Percentiles rank a stretch among this genome's conserved stretches.
phyloP scores from a whole-genome alignment of 1,140 invertebrate species.

The Diachasmimorpha longicaudata region DNA sequence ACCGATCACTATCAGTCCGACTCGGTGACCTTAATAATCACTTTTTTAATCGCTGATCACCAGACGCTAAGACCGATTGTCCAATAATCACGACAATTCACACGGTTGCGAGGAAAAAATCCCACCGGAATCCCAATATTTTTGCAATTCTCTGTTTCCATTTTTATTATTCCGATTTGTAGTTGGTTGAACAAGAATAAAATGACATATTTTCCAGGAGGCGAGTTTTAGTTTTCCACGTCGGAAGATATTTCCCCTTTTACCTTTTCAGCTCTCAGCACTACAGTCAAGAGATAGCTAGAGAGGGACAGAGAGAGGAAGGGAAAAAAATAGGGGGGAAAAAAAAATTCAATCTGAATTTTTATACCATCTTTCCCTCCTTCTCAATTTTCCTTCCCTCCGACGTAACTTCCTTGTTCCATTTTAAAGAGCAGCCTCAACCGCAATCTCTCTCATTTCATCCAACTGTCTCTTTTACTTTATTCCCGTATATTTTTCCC shows the following conservation, averaged over 20 bases:
- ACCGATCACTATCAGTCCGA: too few relatives aligned
- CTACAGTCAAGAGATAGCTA: neutral
- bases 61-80: too few relatives aligned
- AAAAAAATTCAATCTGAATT: conserved; percentile 41
- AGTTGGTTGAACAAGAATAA: neutral
- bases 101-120: too few relatives aligned
- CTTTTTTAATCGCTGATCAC: too few relatives aligned
- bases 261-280: neutral
- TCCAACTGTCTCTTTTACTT: neutral
- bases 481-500: neutral
- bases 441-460: neutral
- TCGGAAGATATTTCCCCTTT: conserved; percentile 15
- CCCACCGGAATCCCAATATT: too few relatives aligned
- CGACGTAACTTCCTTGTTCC: neutral
- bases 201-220: neutral
- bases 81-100: too few relatives aligned
- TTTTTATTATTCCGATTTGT: neutral
- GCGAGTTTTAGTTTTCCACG: conserved; percentile 27
- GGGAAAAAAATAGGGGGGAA: neutral
- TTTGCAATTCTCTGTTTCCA: neutral
- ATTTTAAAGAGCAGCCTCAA: neutral
- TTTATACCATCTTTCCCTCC: conserved; percentile 35
- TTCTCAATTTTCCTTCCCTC: neutral
- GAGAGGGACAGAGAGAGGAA: too few relatives aligned
- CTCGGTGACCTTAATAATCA: too few relatives aligned